Evolutionary conservation across 2,797 vertebrate genomes (phyloP).

Genomic region (Potorous gilbertii): DNA sequence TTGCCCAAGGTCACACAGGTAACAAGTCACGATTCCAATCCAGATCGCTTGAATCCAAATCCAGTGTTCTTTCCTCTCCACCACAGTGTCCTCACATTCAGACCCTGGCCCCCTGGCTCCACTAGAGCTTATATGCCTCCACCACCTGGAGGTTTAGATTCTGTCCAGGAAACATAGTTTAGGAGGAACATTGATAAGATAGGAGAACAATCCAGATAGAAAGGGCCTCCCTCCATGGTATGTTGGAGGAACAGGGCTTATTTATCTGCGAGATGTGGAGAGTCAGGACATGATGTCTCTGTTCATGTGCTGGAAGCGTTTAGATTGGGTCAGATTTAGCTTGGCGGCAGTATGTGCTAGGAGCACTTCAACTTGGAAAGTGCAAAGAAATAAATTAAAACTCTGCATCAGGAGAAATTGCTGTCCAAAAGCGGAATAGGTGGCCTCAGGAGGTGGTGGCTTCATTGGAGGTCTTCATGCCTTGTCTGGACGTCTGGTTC

Average conservation of each 20-base stretch:
- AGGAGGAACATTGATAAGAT: not conserved
- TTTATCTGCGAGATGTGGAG: not conserved
- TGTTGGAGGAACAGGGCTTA: not conserved
- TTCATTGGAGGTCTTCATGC: not conserved
- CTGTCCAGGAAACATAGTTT: not conserved
- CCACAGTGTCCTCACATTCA: not conserved
- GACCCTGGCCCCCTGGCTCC: not conserved
- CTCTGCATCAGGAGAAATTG: not conserved
- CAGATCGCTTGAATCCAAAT: not conserved
- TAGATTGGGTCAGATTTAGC: too few relatives aligned
- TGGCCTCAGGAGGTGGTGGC: not conserved
- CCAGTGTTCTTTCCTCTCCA: not conserved
- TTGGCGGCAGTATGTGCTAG: not conserved
- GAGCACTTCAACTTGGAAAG: not conserved
- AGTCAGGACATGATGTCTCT: not conserved
- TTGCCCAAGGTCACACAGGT: not conserved
- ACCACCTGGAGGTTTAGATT: not conserved
- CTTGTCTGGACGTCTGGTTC: not conserved
- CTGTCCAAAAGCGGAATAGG: not conserved
- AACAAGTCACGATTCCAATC: not conserved
- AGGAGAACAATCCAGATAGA: not conserved
- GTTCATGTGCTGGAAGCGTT: not conserved
- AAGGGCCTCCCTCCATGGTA: not conserved
- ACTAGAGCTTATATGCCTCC: too few relatives aligned
- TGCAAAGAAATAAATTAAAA: not conserved